phyloP scores from a whole-genome alignment of 2,113 vertebrate genomes.

The Chauna torquata region DNA sequence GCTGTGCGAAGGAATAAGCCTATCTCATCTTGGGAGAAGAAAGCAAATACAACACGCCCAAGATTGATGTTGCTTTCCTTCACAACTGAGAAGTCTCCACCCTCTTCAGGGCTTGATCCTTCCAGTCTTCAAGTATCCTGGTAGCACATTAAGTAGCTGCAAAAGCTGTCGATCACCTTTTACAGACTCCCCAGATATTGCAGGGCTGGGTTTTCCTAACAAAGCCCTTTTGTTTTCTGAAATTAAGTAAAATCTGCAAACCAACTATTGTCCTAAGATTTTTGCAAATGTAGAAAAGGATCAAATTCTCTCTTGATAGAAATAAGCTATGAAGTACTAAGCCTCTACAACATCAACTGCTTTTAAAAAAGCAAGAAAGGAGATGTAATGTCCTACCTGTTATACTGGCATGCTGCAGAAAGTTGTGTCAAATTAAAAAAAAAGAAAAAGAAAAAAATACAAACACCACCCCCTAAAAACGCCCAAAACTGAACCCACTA shows the following conservation, averaged over 20 bases:
- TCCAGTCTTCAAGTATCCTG: not conserved
- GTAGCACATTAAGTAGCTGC: not conserved
- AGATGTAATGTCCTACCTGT: not conserved
- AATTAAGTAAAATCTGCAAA: not conserved
- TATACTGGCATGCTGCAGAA: not conserved
- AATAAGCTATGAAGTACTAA: not conserved
- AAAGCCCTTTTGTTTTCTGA: not conserved
- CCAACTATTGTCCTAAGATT: not conserved
- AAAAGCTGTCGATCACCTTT: not conserved
- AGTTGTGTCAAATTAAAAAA: not conserved
- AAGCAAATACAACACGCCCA: not conserved
- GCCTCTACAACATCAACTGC: accelerated
- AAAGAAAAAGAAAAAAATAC: not conserved
- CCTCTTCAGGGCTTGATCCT: not conserved
- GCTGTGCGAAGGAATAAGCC: not conserved
- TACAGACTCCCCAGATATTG: not conserved
- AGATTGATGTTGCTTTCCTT: not conserved
- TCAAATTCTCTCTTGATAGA: not conserved
- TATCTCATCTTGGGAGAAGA: not conserved
- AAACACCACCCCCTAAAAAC: not conserved
- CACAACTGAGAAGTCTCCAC: not conserved
- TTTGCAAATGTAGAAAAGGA: not conserved
- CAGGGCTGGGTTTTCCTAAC: not conserved
- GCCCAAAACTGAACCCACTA: not conserved
- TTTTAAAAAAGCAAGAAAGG: not conserved